Evolutionary conservation across 37 sponge, comb jelly and placozoan genomes (phyloP), one percentile per base, ranked within the genome.

Genomic region (Oscarella lobularis): DNA sequence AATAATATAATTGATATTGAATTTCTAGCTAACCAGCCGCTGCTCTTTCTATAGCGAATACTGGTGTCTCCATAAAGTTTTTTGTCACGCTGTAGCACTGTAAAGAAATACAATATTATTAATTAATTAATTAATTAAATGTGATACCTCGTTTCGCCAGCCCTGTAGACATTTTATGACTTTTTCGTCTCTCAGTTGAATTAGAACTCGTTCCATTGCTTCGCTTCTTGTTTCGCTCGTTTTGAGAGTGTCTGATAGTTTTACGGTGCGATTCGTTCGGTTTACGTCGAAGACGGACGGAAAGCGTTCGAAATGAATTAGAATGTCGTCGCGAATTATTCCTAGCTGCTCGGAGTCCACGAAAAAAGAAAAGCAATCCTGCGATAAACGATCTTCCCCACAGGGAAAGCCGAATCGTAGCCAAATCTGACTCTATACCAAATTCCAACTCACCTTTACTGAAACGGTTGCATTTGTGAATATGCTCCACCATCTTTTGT

Each of bases 131-230:
- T n/a, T n/a, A n/a, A n/a, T n/a, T n/a, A n/a, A n/a, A n/a, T n/a
- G n/a, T n/a, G n/a, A n/a, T n/a, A n/a, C 84, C 74, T 83, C 84
- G 32, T 80, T 82, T 37, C 84, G 72, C 84, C 84, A 83, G 35
- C 84, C 83, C 39, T 31, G 60, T 40, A 83, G 39, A 38, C 80
- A 78, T 32, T 68, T 74, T 36, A 48, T 79, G 3, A 38, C 48
- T 30, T 72, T 40, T n/a, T 83, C 32, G 1, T 83, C 79, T 39
- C 40, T 77, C 5, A 78, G 41, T 2, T 73, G 35, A 29, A 34
- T 39, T 30, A 83, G 75, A 1, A 83, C 66, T 27, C 31, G n/a
- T 27, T 83, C 66, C 37, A 83, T 33, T 35, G 81, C 81, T 33
- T 33, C 38, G 9, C 67, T 83, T 36, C 84, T 55, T 37, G 78